Conservation (phyloP, 2,888 invertebrate species). For the Athripsodes cinereus region DNA sequence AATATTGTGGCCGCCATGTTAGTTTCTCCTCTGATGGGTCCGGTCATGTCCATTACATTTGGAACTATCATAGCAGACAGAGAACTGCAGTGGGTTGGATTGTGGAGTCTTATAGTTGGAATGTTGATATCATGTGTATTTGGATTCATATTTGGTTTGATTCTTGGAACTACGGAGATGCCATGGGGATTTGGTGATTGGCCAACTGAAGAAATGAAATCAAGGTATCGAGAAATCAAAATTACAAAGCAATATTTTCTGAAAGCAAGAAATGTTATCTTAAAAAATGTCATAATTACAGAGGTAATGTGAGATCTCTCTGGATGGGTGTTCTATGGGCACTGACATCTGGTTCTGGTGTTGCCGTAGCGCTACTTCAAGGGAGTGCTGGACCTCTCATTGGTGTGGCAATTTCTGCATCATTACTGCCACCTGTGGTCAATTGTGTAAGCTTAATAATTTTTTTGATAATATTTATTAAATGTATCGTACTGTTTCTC, state of each 20-base stretch:
- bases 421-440: conserved; percentile 76
- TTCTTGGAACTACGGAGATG: conserved; percentile 66
- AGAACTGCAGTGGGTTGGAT: conserved; percentile 61
- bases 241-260: not conserved
- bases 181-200: conserved; percentile 71
- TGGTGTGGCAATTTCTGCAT: conserved; percentile 86
- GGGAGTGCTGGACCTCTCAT: conserved; percentile 81
- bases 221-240: conserved; percentile 56
- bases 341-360: conserved; percentile 70
- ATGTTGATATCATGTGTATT: conserved; percentile 68
- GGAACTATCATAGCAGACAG: conserved; percentile 73
- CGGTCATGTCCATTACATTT: conserved; percentile 83
- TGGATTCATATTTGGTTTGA: conserved; percentile 74
- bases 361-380: conserved; percentile 77
- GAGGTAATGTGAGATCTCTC: conserved; percentile 63
- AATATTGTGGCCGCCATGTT: conserved; percentile 74
- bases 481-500: not conserved
- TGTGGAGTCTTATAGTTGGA: conserved; percentile 62
- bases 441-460: conserved; percentile 62
- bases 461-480: not conserved
- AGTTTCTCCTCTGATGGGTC: conserved; percentile 74
- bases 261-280: not conserved
- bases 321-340: conserved; percentile 76
- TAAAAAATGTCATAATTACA: conserved; percentile 33
- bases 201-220: conserved; percentile 77